A percentile compares a stretch with the other conserved stretches of the same genome.
phyloP scores from a whole-genome alignment of 1,140 invertebrate genomes.

The Drosophila novamexicana region DNA sequence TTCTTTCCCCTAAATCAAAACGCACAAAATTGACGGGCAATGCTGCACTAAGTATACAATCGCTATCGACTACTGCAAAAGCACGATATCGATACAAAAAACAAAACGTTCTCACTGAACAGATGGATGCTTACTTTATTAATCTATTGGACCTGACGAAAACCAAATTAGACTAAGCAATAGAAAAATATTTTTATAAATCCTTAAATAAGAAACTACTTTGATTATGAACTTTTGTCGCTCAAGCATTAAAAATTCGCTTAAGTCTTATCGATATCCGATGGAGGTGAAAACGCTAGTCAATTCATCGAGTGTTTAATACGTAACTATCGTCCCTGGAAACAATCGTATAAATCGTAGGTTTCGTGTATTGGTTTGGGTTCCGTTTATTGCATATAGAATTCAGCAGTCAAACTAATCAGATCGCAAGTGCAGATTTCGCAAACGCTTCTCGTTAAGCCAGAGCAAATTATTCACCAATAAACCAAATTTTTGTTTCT shows the following conservation, averaged over 20 bases:
- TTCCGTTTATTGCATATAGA: slow-evolving; percentile 20
- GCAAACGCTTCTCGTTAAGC: slow-evolving; percentile 29
- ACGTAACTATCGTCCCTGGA: not conserved
- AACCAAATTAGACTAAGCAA: not conserved
- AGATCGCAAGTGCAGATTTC: slow-evolving; percentile 50
- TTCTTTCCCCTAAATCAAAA: slow-evolving; percentile 28
- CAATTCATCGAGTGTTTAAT: not conserved
- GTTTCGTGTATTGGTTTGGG: slow-evolving; percentile 22
- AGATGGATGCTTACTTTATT: not conserved
- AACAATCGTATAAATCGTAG: slow-evolving; percentile 1
- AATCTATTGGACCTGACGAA: not conserved
- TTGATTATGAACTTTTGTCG: not conserved
- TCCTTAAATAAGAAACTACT: not conserved
- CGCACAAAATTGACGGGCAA: slow-evolving; percentile 43
- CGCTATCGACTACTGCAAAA: slow-evolving; percentile 7
- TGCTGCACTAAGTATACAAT: slow-evolving; percentile 13
- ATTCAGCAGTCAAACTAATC: slow-evolving; percentile 47
- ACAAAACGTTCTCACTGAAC: not conserved
- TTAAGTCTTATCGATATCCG: not conserved
- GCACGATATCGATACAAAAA: slow-evolving; percentile 3
- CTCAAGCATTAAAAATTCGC: not conserved
- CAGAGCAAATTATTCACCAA: slow-evolving; percentile 43
- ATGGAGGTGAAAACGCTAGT: not conserved
- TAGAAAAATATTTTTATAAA: not conserved
- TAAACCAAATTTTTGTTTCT: slow-evolving; percentile 60